Evolutionary conservation across 2,888 invertebrate species (phyloP), one percentile per base, ranked within the genome.

Genomic region (Laspeyria flexula): DNA sequence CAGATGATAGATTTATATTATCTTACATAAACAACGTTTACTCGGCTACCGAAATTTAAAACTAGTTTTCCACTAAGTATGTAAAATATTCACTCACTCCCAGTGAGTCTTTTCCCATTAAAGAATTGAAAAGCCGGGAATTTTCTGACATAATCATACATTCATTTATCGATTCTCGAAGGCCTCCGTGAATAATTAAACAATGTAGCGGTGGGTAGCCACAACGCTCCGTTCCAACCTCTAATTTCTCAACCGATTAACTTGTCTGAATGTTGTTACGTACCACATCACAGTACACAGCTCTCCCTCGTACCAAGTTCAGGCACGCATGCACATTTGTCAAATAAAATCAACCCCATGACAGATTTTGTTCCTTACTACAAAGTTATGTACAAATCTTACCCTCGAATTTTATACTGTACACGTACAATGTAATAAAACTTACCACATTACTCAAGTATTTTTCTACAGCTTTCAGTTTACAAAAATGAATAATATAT

Each of bases 211-310:
- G 44, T 40, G 55, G 51, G 33, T 39, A 27, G 47, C 49, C 43
- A 47, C 55, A 54, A 45, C 54, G 52, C 40, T 57, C 37, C 16
- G 41, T 43, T 50, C 35, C 44, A 50, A 64, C 65, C 65, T 64
- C 57, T 66, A 66, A 67, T 73, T 69, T 74, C 58, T 60, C 71
- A 61, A 53, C 49, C 58, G 68, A 71, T 71, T 68, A 67, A 65
- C 56, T 63, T 47, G 44, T 45, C 52, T 58, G 55, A 63, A 55
- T 67, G 50, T 45, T 52, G 54, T 45, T 34, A 57, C 52, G 27
- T 45, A 56, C 53, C 55, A 49, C 49, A 59, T 37, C 42, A 56
- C 34, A 41, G 48, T 33, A 54, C 43, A 52, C 27, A 30, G 35
- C 35, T 37, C 23, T 46, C 15, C 29, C 29, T 33, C 37, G 31